These are phyloP conservation scores for Struthio camelus DNA, from an alignment of 2,113 vertebrate species.

Conservation along the genomic window DNA sequence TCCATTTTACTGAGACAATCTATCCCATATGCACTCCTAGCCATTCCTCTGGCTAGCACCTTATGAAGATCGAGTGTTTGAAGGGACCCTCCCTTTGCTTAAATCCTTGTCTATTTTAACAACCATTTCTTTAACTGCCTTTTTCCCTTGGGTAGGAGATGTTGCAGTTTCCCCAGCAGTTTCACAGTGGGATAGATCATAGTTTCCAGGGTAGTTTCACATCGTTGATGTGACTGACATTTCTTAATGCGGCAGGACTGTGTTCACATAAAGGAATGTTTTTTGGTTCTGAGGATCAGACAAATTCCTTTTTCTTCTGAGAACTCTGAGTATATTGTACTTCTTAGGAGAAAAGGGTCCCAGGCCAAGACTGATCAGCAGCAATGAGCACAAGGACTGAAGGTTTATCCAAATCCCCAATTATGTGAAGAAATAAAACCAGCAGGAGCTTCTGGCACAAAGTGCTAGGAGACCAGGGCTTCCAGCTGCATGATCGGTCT, in stretches of 20 bases:
- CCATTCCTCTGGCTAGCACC: background rate
- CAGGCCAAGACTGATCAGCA: background rate
- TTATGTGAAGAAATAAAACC: background rate
- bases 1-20: background rate
- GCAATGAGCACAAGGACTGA: background rate
- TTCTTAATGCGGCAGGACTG: background rate
- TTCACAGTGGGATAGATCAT: background rate
- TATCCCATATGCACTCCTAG: background rate
- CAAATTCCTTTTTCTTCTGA: background rate
- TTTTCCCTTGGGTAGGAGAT: background rate
- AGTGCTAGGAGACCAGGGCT: background rate
- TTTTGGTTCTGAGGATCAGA: background rate
- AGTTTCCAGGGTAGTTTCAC: background rate
- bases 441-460: background rate
- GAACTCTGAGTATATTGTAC: background rate
- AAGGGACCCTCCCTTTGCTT: background rate
- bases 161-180: background rate
- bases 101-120: background rate
- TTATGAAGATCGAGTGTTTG: background rate
- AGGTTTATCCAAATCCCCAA: background rate
- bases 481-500: background rate
- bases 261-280: background rate
- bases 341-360: background rate
- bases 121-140: background rate
- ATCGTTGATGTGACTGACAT: background rate